These are phyloP conservation scores for Zaprionus vittiger DNA, from an alignment of 1,140 invertebrate species.

Conservation along the genomic window DNA sequence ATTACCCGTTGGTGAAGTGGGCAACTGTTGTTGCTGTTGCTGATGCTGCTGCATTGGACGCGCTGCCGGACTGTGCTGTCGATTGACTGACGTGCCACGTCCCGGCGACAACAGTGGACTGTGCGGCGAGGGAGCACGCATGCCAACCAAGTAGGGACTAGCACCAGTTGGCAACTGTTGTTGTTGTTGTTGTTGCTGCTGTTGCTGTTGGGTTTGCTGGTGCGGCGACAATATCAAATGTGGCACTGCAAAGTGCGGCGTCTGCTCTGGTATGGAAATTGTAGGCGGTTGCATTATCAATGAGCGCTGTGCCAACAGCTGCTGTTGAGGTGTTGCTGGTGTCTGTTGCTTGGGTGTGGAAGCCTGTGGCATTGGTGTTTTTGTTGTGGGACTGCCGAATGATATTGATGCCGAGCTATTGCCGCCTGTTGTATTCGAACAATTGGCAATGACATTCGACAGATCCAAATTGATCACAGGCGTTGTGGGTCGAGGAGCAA, in stretches of 20 bases:
- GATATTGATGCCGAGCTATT: conserved; percentile 53
- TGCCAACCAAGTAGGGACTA: conserved; percentile 55
- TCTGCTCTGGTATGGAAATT: conserved; percentile 86
- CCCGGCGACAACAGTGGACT: conserved; percentile 70
- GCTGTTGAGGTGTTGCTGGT: conserved; percentile 16
- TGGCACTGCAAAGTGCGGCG: conserved; percentile 85
- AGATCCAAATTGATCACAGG: conserved; percentile 71
- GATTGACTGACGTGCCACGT: conserved; percentile 57
- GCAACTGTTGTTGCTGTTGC: conserved; percentile 46
- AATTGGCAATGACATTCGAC: conserved; percentile 79
- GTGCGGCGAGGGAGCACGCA: conserved; percentile 70
- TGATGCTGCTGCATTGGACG: conserved; percentile 31
- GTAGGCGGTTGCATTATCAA: conserved; percentile 85
- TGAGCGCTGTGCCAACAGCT: conserved; percentile 39
- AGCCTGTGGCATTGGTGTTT: conserved; percentile 56
- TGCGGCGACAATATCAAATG: conserved; percentile 85
- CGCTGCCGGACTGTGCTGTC: conserved; percentile 62
- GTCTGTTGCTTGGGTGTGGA: conserved; percentile 68
- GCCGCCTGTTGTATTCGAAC: conserved; percentile 38
- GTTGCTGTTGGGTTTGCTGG: conserved; percentile 47
- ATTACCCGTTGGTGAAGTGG: conserved; percentile 49
- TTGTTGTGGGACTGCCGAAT: conserved; percentile 62
- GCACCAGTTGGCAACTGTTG: conserved; percentile 29
- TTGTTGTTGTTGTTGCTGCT: conserved; percentile 40
- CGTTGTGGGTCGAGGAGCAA: conserved; percentile 30